Evolutionary conservation across 2,797 vertebrate genomes (phyloP).

Genomic region (Hemitrygon akajei): DNA sequence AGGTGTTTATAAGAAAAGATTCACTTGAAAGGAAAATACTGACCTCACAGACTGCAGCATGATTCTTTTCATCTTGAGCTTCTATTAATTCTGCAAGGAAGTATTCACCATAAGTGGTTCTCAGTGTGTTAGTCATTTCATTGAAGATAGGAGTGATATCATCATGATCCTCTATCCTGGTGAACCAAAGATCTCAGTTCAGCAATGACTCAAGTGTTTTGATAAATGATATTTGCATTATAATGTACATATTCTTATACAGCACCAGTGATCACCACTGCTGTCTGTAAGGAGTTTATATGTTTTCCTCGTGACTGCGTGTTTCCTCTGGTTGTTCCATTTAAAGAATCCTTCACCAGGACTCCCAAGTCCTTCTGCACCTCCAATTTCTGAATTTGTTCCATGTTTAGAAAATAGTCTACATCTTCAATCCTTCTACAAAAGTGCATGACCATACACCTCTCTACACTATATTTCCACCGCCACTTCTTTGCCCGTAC

Average conservation of each 20-base stretch:
- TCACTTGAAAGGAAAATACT: constrained; percentile 43
- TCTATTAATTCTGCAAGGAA: constrained; percentile 69
- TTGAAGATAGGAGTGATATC: constrained; percentile 66
- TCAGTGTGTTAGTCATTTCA: constrained; percentile 52
- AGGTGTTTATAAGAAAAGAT: not conserved
- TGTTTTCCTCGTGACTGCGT: no score
- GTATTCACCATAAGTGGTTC: constrained; percentile 54
- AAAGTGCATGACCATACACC: no score
- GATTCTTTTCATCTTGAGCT: constrained; percentile 59
- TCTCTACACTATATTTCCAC: no score
- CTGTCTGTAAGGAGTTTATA: no score
- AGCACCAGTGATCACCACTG: no score
- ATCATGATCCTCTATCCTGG: constrained; percentile 78
- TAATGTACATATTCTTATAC: not conserved
- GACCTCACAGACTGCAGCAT: constrained; percentile 76
- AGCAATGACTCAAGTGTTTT: not conserved
- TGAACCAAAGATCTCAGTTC: constrained; percentile 23
- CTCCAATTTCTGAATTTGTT: no score
- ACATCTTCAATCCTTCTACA: no score
- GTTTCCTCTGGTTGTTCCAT: no score
- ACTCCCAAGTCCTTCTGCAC: no score
- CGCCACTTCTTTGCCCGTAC: no score
- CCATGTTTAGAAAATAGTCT: no score
- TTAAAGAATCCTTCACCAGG: no score
- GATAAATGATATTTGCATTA: not conserved